Conservation (phyloP, 2,113 vertebrate species). For the Cynoglossus semilaevis region DNA sequence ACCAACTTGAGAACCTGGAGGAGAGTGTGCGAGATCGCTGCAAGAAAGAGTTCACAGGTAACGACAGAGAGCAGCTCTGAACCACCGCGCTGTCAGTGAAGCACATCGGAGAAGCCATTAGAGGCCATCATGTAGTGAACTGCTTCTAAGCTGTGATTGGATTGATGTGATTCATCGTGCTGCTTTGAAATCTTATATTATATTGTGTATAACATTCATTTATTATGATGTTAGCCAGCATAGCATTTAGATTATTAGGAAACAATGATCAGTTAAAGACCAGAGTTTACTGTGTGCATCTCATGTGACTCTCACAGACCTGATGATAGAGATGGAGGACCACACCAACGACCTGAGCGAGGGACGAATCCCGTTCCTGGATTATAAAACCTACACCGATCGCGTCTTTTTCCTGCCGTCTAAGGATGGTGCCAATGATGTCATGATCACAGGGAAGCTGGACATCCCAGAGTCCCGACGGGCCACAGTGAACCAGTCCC, state of each 20-base stretch:
- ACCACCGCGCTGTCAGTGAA: conserved; percentile 2
- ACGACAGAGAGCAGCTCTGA: not conserved
- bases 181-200: conserved; percentile 35
- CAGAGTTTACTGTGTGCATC: not conserved
- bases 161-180: conserved; percentile 35
- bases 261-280: no score
- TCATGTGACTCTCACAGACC: conserved; percentile 73
- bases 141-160: conserved; percentile 37
- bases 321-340: conserved; percentile 99
- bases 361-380: conserved; percentile 90
- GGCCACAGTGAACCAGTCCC: conserved; percentile 81
- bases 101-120: conserved; percentile 12
- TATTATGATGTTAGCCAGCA: no score
- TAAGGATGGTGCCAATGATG: conserved; percentile 93
- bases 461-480: conserved; percentile 87
- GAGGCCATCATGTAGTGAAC: conserved; percentile 37
- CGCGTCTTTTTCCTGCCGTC: conserved; percentile 96
- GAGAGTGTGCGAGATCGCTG: conserved; percentile 96
- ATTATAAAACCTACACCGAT: conserved; percentile 96
- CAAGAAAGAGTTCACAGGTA: conserved; percentile 98
- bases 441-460: conserved; percentile 94
- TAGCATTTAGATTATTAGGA: no score
- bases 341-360: conserved; percentile 93
- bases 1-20: conserved; percentile 93
- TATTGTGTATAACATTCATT: conserved; percentile 23